Evolutionary conservation across 2,888 invertebrate species (phyloP), one percentile per base, ranked within the genome.

Genomic region (Drosophila seclusa): DNA sequence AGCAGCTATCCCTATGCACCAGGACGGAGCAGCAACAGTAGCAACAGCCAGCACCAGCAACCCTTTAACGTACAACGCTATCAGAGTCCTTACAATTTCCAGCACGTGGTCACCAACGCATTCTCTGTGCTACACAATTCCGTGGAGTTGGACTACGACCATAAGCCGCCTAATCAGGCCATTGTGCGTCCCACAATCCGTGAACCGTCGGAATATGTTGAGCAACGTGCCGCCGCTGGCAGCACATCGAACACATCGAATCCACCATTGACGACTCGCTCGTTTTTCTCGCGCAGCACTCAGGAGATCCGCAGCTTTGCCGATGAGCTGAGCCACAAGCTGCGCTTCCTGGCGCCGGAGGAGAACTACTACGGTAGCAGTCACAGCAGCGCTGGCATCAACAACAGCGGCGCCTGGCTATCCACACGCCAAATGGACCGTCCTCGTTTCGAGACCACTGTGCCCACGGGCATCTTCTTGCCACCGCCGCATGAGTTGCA

Each of bases 391-490:
- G 55, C 16, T 24, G 59, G 29, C 68, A 60, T 61, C 62, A 78
- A 69, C 57, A 71, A 66, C 71, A 53, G 61, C 62, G 78, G 68
- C 50, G 69, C 70, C 68, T 82, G 75, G 68, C 32, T 65, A n/a
- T 64, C 72, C 29, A 8, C 92, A 11, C 91, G 63, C 1, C 69
- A 67, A 49, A 77, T 85, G 50, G 93, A 93, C 55, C 93, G 94
- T 70, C 95, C 95, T 68, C 95, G 96, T 13, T 97, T 97, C 90
- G 95, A 97, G 76, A 97, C 97, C 13, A 97, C 97, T 0, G 97
- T 97, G 50, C 96, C 96, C 83, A 95, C 95, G 60, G 97, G 97
- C 4, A 95, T 95, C 85, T 97, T 97, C 91, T 93, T 97, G 76
- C 95, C 96, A 89, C 97, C 97, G 7, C 96, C 97, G 50, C 96